Conservation (phyloP, 2,113 vertebrate genomes). For the Tachysurus fulvidraco region DNA sequence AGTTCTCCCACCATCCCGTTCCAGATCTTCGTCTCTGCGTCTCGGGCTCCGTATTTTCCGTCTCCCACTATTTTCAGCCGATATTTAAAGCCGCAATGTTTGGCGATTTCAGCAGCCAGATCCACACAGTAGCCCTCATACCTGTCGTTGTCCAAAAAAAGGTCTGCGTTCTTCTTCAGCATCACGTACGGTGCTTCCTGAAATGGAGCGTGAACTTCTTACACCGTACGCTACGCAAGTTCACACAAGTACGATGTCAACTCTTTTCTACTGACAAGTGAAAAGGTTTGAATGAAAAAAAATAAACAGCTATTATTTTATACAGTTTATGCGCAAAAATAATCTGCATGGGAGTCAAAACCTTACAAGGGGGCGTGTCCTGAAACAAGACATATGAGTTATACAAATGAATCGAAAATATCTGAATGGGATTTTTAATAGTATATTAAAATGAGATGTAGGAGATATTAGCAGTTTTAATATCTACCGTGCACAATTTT, state of each 20-base stretch:
- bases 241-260: background rate
- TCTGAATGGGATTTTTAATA: background rate
- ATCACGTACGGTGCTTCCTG: slow-evolving; percentile 99
- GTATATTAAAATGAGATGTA: too few relatives aligned
- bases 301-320: background rate
- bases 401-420: background rate
- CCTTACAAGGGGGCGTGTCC: background rate
- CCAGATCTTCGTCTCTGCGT: slow-evolving; percentile 99
- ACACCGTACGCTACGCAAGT: background rate
- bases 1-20: slow-evolving; percentile 99
- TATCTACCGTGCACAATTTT: background rate
- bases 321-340: background rate
- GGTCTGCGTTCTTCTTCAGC: slow-evolving; percentile 97
- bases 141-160: slow-evolving; percentile 93
- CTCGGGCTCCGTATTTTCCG: slow-evolving; percentile 97
- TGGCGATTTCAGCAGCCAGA: slow-evolving; percentile 96
- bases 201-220: background rate
- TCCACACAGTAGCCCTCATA: slow-evolving; percentile 99
- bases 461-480: too few relatives aligned
- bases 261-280: background rate
- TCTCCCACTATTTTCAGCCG: slow-evolving; percentile 94
- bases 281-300: background rate
- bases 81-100: slow-evolving; percentile 98
- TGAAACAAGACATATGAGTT: background rate
- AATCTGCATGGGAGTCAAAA: background rate